phyloP scores from a whole-genome alignment of 2,797 vertebrate genomes.

The Phalanger gymnotis region DNA sequence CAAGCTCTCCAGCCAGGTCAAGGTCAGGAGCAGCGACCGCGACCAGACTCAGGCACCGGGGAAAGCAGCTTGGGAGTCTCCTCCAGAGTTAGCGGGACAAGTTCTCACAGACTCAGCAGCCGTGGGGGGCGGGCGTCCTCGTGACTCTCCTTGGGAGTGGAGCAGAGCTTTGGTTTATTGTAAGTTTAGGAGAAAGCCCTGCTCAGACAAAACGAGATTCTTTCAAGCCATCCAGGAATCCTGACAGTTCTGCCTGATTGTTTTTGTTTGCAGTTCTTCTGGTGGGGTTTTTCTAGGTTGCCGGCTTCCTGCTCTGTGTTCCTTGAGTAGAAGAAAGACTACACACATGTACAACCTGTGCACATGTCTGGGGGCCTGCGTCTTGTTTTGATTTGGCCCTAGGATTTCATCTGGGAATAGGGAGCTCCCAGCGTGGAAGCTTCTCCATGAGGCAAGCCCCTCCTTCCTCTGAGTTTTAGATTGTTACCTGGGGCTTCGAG shows the following conservation, averaged over 20 bases:
- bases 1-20: background rate
- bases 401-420: background rate
- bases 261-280: background rate
- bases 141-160: fast-evolving
- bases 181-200: no score
- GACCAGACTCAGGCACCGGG: no score
- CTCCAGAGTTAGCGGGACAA: no score
- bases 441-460: background rate
- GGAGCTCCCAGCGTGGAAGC: background rate
- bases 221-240: no score
- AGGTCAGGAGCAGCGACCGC: no score
- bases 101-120: no score
- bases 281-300: no score
- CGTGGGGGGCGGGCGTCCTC: no score
- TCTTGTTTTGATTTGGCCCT: no score
- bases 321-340: no score
- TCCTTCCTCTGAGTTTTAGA: background rate
- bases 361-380: background rate
- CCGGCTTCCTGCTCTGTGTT: background rate
- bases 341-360: background rate
- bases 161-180: background rate
- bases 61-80: no score
- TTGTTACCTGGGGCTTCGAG: no score
- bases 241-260: fast-evolving
- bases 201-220: background rate